Evolutionary conservation across 2,797 vertebrate genomes (phyloP).

Genomic region (Denticeps clupeoides): DNA sequence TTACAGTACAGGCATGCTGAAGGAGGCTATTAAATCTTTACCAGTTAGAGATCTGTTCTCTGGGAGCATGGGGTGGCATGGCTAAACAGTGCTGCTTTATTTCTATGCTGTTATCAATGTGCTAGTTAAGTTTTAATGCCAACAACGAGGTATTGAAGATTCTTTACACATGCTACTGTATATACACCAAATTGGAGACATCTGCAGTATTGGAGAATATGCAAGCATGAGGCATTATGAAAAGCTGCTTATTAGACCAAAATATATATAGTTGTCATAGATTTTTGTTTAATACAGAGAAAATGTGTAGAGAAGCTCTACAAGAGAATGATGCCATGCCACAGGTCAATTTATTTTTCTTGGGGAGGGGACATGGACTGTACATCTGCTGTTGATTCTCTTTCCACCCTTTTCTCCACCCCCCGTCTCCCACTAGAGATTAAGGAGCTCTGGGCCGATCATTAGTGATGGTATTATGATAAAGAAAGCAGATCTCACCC

Average conservation of each 20-base stretch:
- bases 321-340: no score
- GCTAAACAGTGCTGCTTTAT: neutral
- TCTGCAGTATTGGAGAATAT: no score
- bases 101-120: no score
- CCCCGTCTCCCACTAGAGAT: neutral
- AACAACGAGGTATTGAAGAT: no score
- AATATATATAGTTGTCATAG: no score
- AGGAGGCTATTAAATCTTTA: conserved; percentile 27
- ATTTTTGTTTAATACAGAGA: no score
- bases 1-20: conserved; percentile 35
- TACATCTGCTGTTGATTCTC: conserved; percentile 23
- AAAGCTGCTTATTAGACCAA: no score
- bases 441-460: conserved; percentile 1
- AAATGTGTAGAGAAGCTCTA: no score
- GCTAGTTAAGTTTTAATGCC: no score
- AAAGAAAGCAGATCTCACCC: conserved; percentile 1
- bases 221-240: no score
- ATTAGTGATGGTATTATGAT: conserved; percentile 5
- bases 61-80: conserved; percentile 10
- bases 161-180: no score
- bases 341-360: neutral
- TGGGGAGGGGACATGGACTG: neutral
- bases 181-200: no score
- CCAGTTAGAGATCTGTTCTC: conserved; percentile 14
- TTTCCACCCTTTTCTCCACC: conserved; percentile 16